Conservation (phyloP, 2,888 invertebrate genomes). For the Coecobrya sp. region DNA sequence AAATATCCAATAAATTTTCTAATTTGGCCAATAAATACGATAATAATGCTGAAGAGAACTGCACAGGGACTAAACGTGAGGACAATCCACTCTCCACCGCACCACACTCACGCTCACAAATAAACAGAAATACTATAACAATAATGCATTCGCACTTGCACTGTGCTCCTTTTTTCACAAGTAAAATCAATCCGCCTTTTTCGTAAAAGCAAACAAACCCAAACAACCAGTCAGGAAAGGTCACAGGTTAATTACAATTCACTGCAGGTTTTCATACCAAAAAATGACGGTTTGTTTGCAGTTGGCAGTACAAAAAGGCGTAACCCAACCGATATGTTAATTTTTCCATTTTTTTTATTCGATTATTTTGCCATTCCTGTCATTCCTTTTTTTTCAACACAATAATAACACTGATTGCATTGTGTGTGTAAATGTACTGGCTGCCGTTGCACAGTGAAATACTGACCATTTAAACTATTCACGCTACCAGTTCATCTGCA, state of each 20-base stretch:
- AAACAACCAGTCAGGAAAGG: constrained; percentile 38
- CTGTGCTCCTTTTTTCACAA: neutral
- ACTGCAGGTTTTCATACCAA: constrained; percentile 18
- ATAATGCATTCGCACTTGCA: neutral
- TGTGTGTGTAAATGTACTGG: too few species aligned
- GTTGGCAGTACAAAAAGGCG: constrained; percentile 34
- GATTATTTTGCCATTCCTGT: neutral
- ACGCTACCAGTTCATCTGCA: neutral
- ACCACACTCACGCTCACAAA: neutral
- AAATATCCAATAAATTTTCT: constrained; percentile 24
- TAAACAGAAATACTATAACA: too few species aligned
- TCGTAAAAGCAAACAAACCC: constrained; percentile 18
- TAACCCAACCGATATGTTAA: constrained; percentile 10
- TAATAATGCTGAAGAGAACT: neutral
- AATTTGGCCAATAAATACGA: neutral
- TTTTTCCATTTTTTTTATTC: constrained; percentile 21
- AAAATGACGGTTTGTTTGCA: neutral
- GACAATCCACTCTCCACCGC: neutral
- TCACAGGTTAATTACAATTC: constrained; percentile 68
- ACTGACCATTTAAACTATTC: neutral
- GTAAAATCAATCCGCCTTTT: neutral
- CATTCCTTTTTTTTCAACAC: neutral
- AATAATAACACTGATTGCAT: neutral
- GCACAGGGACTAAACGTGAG: neutral
- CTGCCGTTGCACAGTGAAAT: neutral